Evolutionary conservation across 2,113 vertebrate genomes (phyloP).

Genomic region (Echinops telfairi): DNA sequence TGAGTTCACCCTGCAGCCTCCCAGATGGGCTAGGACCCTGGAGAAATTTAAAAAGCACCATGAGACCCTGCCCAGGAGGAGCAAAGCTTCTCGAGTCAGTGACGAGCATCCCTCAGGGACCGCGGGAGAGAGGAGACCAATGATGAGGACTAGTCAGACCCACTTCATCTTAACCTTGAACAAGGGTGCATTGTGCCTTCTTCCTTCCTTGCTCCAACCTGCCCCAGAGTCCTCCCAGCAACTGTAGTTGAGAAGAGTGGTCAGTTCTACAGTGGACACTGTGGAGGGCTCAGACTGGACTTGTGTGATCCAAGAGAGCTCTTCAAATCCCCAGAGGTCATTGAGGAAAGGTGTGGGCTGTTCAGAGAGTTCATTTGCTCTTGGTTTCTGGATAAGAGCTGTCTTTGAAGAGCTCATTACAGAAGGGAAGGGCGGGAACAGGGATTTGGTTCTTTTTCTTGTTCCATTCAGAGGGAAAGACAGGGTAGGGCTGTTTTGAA

Average conservation of each 20-base stretch:
- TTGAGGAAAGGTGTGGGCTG: neutral
- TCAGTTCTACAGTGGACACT: neutral
- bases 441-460: neutral
- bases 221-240: neutral
- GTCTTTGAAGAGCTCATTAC: neutral
- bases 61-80: neutral
- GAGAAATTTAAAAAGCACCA: neutral
- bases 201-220: neutral
- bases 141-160: neutral
- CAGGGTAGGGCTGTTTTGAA: neutral
- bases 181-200: neutral
- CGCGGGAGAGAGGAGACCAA: neutral
- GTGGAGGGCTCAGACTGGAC: neutral
- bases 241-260: neutral
- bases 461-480: no score
- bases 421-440: neutral
- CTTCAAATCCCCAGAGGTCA: neutral
- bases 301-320: fast-evolving
- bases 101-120: neutral
- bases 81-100: neutral
- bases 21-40: neutral
- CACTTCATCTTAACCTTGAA: neutral
- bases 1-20: neutral
- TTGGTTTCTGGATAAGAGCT: neutral
- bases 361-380: neutral